phyloP scores from a whole-genome alignment of 2,797 vertebrate genomes.

The Tarsius wallacei region DNA sequence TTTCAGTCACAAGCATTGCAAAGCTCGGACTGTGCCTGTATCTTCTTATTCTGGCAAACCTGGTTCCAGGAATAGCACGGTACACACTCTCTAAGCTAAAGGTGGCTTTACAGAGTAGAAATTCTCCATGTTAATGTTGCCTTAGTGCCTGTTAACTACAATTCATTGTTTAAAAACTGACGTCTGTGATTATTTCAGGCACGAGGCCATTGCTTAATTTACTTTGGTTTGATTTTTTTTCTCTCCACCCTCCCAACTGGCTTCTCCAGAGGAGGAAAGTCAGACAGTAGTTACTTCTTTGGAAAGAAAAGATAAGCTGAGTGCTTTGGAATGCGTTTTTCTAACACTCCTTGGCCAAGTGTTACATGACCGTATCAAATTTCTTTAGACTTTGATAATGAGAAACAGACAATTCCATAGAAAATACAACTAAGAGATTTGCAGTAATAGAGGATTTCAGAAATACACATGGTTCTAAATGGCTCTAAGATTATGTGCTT shows the following conservation, averaged over 20 bases:
- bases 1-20: neutral
- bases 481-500: slow-evolving; percentile 83
- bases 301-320: slow-evolving; percentile 85
- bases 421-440: slow-evolving; percentile 86
- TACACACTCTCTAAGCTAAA: slow-evolving; percentile 77
- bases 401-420: slow-evolving; percentile 87
- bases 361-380: slow-evolving; percentile 81
- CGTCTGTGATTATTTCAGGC: slow-evolving; percentile 87
- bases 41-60: neutral
- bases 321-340: slow-evolving; percentile 82
- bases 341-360: slow-evolving; percentile 81
- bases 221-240: slow-evolving; percentile 81
- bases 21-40: neutral
- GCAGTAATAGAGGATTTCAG: slow-evolving; percentile 85
- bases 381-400: slow-evolving; percentile 86
- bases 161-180: slow-evolving; percentile 85
- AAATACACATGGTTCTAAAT: slow-evolving; percentile 83
- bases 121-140: slow-evolving; percentile 75
- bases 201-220: slow-evolving; percentile 86
- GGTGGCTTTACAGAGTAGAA: slow-evolving; percentile 78
- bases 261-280: slow-evolving; percentile 79
- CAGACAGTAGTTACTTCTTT: slow-evolving; percentile 83
- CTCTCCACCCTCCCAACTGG: slow-evolving; percentile 64
- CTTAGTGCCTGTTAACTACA: slow-evolving; percentile 78
- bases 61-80: slow-evolving; percentile 11